Percentiles rank a stretch among this genome's conserved stretches.
Conservation (phyloP, 2,888 invertebrate species). For the Onthophagus sagittarius region DNA sequence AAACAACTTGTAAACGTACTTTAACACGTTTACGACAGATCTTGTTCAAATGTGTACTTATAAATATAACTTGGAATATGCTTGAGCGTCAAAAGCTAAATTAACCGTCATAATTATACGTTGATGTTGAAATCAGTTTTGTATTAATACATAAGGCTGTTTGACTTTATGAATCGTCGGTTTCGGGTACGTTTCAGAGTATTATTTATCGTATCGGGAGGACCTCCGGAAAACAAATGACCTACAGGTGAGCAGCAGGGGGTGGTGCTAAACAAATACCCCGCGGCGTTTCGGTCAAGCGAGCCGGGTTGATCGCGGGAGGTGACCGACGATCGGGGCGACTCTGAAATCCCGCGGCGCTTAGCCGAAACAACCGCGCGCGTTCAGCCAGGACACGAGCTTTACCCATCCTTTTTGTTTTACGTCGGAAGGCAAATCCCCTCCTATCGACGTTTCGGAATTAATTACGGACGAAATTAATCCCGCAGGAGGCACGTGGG, state of each 20-base stretch:
- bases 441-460: background rate
- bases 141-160: background rate
- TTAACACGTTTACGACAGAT: background rate
- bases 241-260: constrained; percentile 38
- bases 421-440: background rate
- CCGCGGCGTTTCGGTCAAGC: constrained; percentile 31
- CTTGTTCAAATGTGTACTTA: background rate
- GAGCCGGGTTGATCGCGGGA: constrained; percentile 29
- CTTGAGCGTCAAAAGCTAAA: background rate
- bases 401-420: background rate
- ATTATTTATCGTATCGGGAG: constrained; percentile 46
- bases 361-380: constrained; percentile 14
- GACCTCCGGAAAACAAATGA: constrained; percentile 45
- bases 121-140: too few species aligned
- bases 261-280: constrained; percentile 43
- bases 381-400: background rate
- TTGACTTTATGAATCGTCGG: background rate
- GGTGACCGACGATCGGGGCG: constrained; percentile 26
- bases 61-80: background rate
- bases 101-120: too few species aligned
- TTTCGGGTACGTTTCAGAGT: constrained; percentile 12
- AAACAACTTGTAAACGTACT: constrained; percentile 7
- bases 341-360: constrained; percentile 22
- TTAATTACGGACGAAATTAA: background rate
- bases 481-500: background rate